Percentiles rank a stretch among this genome's conserved stretches.
Evolutionary conservation across 1,140 invertebrate genomes (phyloP).

Genomic region (Arctopsyche grandis): DNA sequence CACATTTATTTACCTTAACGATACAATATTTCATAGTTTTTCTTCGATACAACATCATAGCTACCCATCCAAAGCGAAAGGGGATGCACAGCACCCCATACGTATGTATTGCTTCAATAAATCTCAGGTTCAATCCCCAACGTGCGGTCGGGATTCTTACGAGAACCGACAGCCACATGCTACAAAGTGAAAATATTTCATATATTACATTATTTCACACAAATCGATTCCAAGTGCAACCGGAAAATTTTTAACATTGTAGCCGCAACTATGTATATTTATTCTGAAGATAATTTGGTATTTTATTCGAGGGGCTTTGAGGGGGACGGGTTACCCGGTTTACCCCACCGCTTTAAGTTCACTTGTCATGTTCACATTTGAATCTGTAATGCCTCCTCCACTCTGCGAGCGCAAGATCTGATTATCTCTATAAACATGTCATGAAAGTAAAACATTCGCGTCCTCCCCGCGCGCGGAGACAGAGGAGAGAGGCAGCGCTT

Average conservation of each 20-base stretch:
- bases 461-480: constrained; percentile 16
- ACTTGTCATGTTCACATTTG: constrained; percentile 50
- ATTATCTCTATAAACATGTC: constrained; percentile 51
- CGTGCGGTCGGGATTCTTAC: constrained; percentile 36
- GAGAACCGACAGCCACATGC: constrained; percentile 20
- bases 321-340: not conserved
- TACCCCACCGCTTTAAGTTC: constrained; percentile 32
- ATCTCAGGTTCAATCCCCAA: constrained; percentile 45
- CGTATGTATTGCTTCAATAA: constrained; percentile 40
- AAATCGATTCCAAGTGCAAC: not conserved
- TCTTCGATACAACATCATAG: not conserved
- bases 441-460: constrained; percentile 46
- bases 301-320: not conserved
- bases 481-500: constrained; percentile 12
- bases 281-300: not conserved
- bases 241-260: not conserved
- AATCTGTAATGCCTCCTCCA: constrained; percentile 46
- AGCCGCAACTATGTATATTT: not conserved
- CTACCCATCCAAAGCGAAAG: not conserved
- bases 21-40: constrained; percentile 46
- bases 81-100: constrained; percentile 2
- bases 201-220: not conserved
- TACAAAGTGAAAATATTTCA: constrained; percentile 26
- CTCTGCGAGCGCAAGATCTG: constrained; percentile 44
- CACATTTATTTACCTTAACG: no score